Conservation (phyloP, 2,888 invertebrate species). For the Mythimna albipuncta region DNA sequence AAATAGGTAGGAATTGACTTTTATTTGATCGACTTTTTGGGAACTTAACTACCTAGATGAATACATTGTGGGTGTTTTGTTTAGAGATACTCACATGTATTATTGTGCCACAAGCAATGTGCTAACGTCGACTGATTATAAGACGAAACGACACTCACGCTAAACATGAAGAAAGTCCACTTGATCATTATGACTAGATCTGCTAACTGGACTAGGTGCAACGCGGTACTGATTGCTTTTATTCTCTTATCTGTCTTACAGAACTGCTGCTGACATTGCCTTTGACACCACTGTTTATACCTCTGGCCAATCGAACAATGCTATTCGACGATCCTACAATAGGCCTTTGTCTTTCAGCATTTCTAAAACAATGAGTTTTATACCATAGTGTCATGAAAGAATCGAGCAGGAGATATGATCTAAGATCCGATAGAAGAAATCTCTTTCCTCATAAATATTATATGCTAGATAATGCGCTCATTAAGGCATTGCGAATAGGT, state of each 20-base stretch:
- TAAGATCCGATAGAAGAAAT: too few relatives aligned
- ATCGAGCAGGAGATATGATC: neutral
- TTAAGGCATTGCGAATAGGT: too few relatives aligned
- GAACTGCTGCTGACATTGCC: constrained; percentile 4
- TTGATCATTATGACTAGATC: constrained; percentile 63
- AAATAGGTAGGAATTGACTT: too few relatives aligned
- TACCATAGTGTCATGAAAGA: neutral
- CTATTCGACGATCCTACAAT: constrained; percentile 38
- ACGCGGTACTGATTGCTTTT: constrained; percentile 22
- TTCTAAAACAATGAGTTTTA: constrained; percentile 47
- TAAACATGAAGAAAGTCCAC: constrained; percentile 66
- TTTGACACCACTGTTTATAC: constrained; percentile 47
- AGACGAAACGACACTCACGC: constrained; percentile 61
- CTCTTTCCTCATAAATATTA: too few relatives aligned
- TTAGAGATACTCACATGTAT: constrained; percentile 73
- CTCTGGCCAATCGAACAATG: constrained; percentile 53
- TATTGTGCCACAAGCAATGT: constrained; percentile 78
- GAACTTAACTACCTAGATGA: neutral
- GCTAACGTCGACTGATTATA: constrained; percentile 63
- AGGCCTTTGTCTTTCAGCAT: constrained; percentile 51
- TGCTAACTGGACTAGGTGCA: constrained; percentile 22
- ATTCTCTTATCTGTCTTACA: constrained; percentile 4
- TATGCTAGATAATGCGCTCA: too few relatives aligned
- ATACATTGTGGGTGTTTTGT: constrained; percentile 1
- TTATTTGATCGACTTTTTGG: too few relatives aligned